phyloP scores from a whole-genome alignment of 2,797 vertebrate species.

The Tapirus indicus region DNA sequence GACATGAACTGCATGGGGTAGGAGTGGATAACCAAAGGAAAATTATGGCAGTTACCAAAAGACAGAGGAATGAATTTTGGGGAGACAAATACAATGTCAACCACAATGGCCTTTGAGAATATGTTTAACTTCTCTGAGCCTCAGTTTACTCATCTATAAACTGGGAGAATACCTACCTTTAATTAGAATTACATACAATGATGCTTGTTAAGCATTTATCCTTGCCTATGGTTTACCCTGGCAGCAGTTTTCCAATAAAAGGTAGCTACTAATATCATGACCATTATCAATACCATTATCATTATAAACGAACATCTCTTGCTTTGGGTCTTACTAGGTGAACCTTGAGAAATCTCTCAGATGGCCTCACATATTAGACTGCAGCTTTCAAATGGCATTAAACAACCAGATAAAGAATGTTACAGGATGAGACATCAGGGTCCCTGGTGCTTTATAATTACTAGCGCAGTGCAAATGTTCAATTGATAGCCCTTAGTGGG shows the following conservation, averaged over 20 bases:
- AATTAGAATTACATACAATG: not conserved
- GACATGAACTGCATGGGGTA: not conserved
- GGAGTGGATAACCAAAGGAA: not conserved
- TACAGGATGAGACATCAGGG: not conserved
- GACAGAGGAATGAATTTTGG: not conserved
- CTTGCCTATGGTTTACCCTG: not conserved
- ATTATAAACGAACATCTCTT: not conserved
- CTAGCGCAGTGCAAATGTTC: not conserved
- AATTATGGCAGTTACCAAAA: not conserved
- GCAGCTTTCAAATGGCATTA: not conserved
- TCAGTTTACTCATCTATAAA: not conserved
- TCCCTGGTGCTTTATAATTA: not conserved
- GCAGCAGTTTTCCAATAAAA: not conserved
- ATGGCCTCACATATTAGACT: not conserved
- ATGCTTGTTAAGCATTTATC: not conserved
- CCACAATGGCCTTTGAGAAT: not conserved
- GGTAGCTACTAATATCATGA: not conserved
- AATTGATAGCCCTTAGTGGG: not conserved
- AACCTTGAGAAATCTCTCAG: not conserved
- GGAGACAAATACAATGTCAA: not conserved
- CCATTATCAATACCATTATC: not conserved
- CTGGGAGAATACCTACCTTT: not conserved
- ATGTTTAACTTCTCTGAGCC: not conserved
- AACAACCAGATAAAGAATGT: not conserved
- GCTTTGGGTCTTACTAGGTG: not conserved